Evolutionary conservation across 2,113 vertebrate species (phyloP).

Genomic region (Labrus mixtus): DNA sequence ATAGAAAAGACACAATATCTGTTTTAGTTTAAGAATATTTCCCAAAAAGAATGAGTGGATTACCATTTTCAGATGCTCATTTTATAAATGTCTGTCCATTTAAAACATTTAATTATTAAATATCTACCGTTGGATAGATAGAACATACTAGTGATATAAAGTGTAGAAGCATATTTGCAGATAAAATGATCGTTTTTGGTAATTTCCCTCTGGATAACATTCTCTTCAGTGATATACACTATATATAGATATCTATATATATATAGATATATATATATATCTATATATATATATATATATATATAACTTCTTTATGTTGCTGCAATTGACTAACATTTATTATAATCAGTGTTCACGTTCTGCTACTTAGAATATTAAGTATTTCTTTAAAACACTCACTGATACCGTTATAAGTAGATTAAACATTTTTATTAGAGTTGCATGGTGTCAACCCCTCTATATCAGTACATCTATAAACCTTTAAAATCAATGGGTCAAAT

Average conservation of each 20-base stretch:
- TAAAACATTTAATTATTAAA: not conserved
- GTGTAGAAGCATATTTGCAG: not conserved
- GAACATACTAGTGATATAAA: constrained; percentile 20
- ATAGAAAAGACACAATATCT: constrained; percentile 8
- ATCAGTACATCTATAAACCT: not conserved
- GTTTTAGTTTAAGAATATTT: constrained; percentile 41
- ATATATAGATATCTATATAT: no score
- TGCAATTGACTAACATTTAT: not conserved
- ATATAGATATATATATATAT: no score
- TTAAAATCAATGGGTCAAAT: not conserved
- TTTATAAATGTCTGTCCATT: not conserved
- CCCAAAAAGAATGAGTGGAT: constrained; percentile 31
- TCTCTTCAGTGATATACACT: not conserved
- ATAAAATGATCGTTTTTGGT: constrained; percentile 22
- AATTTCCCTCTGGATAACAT: not conserved
- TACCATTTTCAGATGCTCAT: constrained; percentile 14
- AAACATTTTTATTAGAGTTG: no score
- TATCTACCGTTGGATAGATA: not conserved
- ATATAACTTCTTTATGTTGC: not conserved
- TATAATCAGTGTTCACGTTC: no score
- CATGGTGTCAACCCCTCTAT: no score
- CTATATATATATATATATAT: no score
- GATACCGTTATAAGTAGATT: no score
- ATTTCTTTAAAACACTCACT: no score
- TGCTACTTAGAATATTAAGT: no score